These are phyloP conservation scores for Saxidomus purpurata DNA, from an alignment of 1,140 invertebrate genomes.

Conservation along the genomic window DNA sequence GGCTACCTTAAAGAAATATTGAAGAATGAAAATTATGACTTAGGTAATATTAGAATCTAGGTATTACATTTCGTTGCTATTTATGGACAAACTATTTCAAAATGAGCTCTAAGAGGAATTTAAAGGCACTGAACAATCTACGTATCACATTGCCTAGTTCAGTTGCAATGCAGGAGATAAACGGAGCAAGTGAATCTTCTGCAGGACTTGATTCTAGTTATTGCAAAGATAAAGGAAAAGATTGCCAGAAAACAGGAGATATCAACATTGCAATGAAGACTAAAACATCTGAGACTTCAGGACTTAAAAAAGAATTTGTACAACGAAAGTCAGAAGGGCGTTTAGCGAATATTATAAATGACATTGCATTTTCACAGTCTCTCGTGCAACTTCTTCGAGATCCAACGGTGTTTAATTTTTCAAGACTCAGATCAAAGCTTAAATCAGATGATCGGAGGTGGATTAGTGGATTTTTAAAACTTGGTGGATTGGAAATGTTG, in stretches of 20 bases:
- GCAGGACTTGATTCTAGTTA: not conserved
- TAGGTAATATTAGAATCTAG: not conserved
- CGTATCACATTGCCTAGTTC: constrained; percentile 6
- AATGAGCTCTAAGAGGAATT: constrained; percentile 10
- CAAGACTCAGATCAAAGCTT: constrained; percentile 52
- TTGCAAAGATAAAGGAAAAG: too few species aligned
- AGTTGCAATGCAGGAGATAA: not conserved
- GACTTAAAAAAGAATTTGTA: constrained; percentile 10
- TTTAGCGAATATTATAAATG: constrained; percentile 46
- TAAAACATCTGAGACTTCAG: not conserved
- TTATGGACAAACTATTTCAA: not conserved
- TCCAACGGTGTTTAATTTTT: constrained; percentile 62
- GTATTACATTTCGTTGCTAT: not conserved
- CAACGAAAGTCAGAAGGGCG: constrained; percentile 39
- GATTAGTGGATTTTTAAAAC: constrained; percentile 86
- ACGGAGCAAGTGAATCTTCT: not conserved
- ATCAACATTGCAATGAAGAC: not conserved
- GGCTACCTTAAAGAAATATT: not conserved
- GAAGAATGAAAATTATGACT: not conserved
- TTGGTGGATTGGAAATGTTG: constrained; percentile 85
- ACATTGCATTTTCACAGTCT: constrained; percentile 59
- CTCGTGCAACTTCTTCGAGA: constrained; percentile 53
- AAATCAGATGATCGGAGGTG: constrained; percentile 78
- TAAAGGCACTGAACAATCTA: constrained; percentile 27
- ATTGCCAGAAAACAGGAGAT: not conserved